These are phyloP conservation scores for Odocoileus hemionus DNA, from an alignment of 2,113 vertebrate species.

Conservation along the genomic window DNA sequence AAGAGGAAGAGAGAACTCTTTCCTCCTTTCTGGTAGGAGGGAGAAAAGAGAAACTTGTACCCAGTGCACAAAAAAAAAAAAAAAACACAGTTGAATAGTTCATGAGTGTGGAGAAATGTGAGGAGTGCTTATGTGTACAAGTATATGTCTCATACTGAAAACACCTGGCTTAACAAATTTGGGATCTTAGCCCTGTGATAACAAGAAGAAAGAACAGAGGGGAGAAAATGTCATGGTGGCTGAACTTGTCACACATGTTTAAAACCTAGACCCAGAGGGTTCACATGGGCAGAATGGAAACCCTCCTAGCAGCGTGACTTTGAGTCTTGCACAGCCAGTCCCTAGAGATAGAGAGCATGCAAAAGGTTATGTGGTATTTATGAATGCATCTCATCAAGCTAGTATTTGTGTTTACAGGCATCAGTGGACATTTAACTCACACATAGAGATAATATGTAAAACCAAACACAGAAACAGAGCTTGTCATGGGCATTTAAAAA, in stretches of 20 bases:
- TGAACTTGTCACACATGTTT: background rate
- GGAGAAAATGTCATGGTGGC: background rate
- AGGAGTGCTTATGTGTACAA: background rate
- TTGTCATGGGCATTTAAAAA: background rate
- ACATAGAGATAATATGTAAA: background rate
- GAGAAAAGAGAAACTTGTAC: background rate
- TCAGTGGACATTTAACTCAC: background rate
- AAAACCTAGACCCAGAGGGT: background rate
- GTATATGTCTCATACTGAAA: background rate
- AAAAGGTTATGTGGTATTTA: background rate
- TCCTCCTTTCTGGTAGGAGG: background rate
- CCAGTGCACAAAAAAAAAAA: background rate
- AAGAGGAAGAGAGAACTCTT: background rate
- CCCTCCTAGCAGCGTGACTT: too few relatives aligned
- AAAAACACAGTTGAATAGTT: slow-evolving; percentile 5
- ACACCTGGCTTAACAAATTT: background rate
- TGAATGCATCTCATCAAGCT: background rate
- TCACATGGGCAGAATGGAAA: background rate
- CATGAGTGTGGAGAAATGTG: background rate
- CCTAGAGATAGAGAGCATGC: background rate
- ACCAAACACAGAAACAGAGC: background rate
- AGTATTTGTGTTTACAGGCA: background rate
- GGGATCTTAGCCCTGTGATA: background rate
- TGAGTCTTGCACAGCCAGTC: background rate
- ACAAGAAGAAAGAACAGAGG: background rate